Evolutionary conservation across 2,113 vertebrate species (phyloP).

Genomic region (Pongo pygmaeus): DNA sequence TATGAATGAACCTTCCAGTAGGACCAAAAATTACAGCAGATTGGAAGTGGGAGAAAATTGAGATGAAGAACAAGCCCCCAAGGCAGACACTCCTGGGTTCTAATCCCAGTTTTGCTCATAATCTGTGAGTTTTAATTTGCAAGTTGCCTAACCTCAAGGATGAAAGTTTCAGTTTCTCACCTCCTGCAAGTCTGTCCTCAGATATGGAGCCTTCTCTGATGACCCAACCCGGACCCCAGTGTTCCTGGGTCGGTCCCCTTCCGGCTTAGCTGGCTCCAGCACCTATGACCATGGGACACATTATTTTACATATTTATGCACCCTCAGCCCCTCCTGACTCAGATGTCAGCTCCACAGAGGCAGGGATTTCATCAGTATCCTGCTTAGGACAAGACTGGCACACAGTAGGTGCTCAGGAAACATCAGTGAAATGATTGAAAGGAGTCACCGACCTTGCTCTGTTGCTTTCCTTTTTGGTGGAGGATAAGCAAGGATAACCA

Average conservation of each 20-base stretch:
- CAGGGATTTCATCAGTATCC: background rate
- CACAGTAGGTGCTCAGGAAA: background rate
- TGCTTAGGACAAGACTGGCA: background rate
- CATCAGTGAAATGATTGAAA: background rate
- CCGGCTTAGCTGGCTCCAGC: background rate
- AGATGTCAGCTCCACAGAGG: rapidly evolving
- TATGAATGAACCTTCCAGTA: background rate
- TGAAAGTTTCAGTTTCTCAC: background rate
- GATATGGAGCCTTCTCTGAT: background rate
- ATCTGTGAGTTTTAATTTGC: background rate
- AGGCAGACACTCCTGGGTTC: background rate
- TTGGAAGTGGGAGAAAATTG: background rate
- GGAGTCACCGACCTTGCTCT: background rate
- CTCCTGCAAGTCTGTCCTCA: background rate
- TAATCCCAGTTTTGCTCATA: background rate
- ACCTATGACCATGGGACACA: background rate
- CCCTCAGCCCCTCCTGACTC: background rate
- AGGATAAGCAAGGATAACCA: background rate
- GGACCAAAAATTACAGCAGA: background rate
- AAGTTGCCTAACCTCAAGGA: background rate
- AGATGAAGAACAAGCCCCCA: background rate
- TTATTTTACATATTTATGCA: rapidly evolving
- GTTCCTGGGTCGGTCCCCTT: rapidly evolving
- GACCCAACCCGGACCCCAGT: too few species aligned
- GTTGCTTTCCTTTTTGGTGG: background rate